Conservation (phyloP, 2,888 invertebrate genomes). For the Thecophora atra region DNA sequence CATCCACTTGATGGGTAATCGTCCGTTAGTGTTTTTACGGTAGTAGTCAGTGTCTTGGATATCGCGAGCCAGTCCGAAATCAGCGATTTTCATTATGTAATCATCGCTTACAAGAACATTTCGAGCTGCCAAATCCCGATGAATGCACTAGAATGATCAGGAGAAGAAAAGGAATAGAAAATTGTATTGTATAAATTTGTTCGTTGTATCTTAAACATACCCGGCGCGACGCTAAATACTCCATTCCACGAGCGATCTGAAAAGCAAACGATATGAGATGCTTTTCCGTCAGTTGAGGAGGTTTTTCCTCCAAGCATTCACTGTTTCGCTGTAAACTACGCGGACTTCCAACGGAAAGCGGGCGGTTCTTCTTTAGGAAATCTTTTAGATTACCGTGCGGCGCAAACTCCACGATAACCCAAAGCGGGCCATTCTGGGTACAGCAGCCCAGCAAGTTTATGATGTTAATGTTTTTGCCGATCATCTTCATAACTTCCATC, state of each 20-base stretch:
- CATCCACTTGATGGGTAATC: conserved; percentile 99
- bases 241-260: conserved; percentile 98
- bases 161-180: background rate
- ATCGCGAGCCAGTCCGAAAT: conserved; percentile 97
- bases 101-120: conserved; percentile 96
- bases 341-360: conserved; percentile 48
- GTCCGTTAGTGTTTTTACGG: conserved; percentile 93
- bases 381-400: conserved; percentile 94
- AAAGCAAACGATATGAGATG: conserved; percentile 96
- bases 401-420: conserved; percentile 89
- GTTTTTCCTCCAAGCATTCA: conserved; percentile 51
- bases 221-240: conserved; percentile 92
- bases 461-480: conserved; percentile 96
- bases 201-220: conserved; percentile 45
- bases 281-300: conserved; percentile 77
- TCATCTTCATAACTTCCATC: conserved; percentile 99
- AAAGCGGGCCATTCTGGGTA: conserved; percentile 89
- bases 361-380: conserved; percentile 83
- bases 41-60: conserved; percentile 96
- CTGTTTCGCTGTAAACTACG: conserved; percentile 53
- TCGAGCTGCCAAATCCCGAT: conserved; percentile 96
- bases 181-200: background rate
- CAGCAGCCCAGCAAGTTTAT: conserved; percentile 97
- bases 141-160: conserved; percentile 79
- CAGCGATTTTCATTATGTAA: conserved; percentile 95